Base-by-base conservation (phyloP, 2,797 vertebrate species). In the Paratrypauchen microcephalus region DNA sequence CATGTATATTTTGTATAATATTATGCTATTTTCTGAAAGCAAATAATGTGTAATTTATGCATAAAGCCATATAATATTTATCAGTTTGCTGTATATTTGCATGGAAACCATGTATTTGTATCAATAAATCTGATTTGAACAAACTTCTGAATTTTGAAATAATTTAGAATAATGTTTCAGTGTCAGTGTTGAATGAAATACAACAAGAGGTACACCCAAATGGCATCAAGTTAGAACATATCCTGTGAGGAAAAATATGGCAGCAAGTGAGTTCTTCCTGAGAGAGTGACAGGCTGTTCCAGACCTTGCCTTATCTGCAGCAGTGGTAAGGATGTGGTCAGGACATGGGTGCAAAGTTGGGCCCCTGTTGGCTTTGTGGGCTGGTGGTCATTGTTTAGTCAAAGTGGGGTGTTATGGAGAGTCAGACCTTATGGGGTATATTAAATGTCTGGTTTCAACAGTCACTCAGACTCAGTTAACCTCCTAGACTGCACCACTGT, bases 301-400 rank as follows among this genome's bases (percentile, higher is more conserved):
- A 81, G 81, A 78, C 78, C 79, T 16, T 76, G 73, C 70, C 91
- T 93, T 93, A 93, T 93, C 92, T 88, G 66, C 39, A 73, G 30
- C 79, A 84, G 87, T 68, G 89, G 85, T 81, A 88, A 93, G 92
- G 92, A 93, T 93, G 91, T 92, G 91, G 92, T 92, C 88, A 91
- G 86, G 70, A 76, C 87, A 81, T 78, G 81, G 77, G 76, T 78
- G 77, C 75, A 81, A 82, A 85, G 82, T 88, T 89, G 82, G 79
- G 36, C 32, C 59, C 82, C 74, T 77, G 74, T 72, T 86, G 80
- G 81, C 70, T 88, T 83, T 91, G 85, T 79, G 87, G 88, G 79
- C 77, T 83, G 83, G 79, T 77, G 79, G 80, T 81, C 88, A 91
- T 92, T 92, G 91, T 92, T 91, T 78, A 73, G 82, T 73, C 73